phyloP scores from a whole-genome alignment of 2,888 invertebrate genomes.

The Conops quadrifasciatus region DNA sequence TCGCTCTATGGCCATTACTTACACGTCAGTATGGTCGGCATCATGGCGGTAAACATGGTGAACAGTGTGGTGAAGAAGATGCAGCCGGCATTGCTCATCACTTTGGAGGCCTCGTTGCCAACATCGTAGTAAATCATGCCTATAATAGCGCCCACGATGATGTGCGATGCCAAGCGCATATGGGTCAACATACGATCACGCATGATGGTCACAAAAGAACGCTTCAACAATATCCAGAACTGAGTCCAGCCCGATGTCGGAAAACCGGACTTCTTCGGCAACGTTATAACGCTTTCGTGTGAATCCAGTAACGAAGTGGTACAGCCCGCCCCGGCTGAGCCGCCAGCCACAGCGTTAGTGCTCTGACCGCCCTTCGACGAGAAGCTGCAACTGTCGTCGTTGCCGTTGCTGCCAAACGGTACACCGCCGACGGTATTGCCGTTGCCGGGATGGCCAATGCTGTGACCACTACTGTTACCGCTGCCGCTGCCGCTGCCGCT shows the following conservation, averaged over 20 bases:
- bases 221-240: constrained; percentile 86
- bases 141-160: constrained; percentile 89
- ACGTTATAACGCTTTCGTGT: constrained; percentile 75
- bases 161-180: constrained; percentile 77
- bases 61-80: constrained; percentile 96
- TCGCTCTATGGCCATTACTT: constrained; percentile 67
- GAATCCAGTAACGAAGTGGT: constrained; percentile 77
- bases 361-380: constrained; percentile 61
- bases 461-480: constrained; percentile 17
- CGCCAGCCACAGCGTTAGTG: constrained; percentile 56
- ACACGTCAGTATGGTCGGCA: constrained; percentile 98
- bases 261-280: constrained; percentile 75
- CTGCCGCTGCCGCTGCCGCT: constrained; percentile 26
- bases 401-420: constrained; percentile 38
- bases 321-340: constrained; percentile 69
- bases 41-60: constrained; percentile 97
- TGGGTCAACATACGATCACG: constrained; percentile 90
- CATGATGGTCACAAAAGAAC: constrained; percentile 83
- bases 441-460: constrained; percentile 40
- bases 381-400: constrained; percentile 57
- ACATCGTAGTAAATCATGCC: constrained; percentile 93
- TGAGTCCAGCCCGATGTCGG: constrained; percentile 85
- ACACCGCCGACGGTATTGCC: constrained; percentile 23
- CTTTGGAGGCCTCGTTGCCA: constrained; percentile 92
- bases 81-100: constrained; percentile 94